A percentile compares a stretch with the other conserved stretches of the same genome.
phyloP scores from a whole-genome alignment of 2,113 vertebrate genomes.

The Pteropus alecto region DNA sequence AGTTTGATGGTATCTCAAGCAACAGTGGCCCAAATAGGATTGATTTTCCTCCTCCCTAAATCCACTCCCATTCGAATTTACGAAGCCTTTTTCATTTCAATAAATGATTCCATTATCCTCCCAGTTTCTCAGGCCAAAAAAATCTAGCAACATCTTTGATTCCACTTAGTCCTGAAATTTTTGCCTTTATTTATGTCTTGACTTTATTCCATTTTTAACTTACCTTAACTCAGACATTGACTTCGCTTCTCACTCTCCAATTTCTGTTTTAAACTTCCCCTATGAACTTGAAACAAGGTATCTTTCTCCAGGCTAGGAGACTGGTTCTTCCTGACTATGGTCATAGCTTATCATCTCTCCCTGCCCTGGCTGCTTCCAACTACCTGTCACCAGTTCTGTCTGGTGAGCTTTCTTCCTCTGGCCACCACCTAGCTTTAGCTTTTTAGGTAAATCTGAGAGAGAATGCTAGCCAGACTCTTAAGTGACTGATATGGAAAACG shows the following conservation, averaged over 20 bases:
- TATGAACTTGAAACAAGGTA: background rate
- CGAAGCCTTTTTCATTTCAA: background rate
- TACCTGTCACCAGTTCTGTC: background rate
- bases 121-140: background rate
- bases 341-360: background rate
- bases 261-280: background rate
- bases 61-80: background rate
- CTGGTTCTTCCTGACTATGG: background rate
- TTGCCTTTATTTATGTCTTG: background rate
- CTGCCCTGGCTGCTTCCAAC: background rate
- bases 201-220: background rate
- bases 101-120: background rate
- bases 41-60: background rate
- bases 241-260: background rate
- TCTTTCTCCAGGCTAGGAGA: background rate
- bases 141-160: background rate
- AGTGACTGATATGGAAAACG: background rate
- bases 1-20: background rate
- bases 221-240: background rate
- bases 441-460: background rate
- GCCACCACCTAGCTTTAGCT: background rate
- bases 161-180: constrained; percentile 4
- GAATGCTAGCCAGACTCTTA: background rate
- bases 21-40: too few species aligned
- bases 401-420: background rate